Evolutionary conservation across 2,113 vertebrate genomes (phyloP), one percentile per base, ranked within the genome.

Genomic region (Seriola rivoliana): DNA sequence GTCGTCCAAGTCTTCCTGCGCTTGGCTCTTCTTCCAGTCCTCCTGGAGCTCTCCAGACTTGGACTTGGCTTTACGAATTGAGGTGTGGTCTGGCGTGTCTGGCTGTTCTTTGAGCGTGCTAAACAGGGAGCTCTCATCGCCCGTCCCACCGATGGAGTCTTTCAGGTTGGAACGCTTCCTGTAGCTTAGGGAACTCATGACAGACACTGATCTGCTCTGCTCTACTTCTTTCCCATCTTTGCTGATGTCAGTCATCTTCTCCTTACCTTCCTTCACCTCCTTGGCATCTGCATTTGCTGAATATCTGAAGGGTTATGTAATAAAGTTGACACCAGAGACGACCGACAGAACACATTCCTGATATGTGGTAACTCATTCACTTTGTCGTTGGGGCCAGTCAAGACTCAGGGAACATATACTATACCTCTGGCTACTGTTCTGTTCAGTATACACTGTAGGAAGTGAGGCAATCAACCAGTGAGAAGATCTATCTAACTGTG

Each of bases 131-230:
- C 92, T 96, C 78, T 97, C 96, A 0, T 99, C 98, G 9, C 97
- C 97, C 0, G 84, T 90, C 38, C 97, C 97, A 9, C 97, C 97
- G 42, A 98, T 97, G 81, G 97, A 97, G 84, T 98, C 98, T 89
- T 99, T 99, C 48, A 98, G 93, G 83, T 95, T 93, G 12, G 95
- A 95, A 12, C 98, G 96, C 85, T 97, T 99, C 90, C 98, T 96
- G 91, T 99, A 99, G 95, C 98, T 99, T 48, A 99, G 96, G n/a
- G 96, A 97, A 87, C 98, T 99, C 95, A 97, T 94, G 55, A 94
- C 96, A 0, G 97, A 99, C 83, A 95, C 88, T 0, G 97, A 95
- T 75, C 97, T 94, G 87, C 34, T 93, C 85, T 95, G 96, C 72
- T 97, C 97, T 8, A 93, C 25, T 94, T 93, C 94, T 92, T 82